Conservation (phyloP, 2,113 vertebrate genomes). For the Scomber colias region DNA sequence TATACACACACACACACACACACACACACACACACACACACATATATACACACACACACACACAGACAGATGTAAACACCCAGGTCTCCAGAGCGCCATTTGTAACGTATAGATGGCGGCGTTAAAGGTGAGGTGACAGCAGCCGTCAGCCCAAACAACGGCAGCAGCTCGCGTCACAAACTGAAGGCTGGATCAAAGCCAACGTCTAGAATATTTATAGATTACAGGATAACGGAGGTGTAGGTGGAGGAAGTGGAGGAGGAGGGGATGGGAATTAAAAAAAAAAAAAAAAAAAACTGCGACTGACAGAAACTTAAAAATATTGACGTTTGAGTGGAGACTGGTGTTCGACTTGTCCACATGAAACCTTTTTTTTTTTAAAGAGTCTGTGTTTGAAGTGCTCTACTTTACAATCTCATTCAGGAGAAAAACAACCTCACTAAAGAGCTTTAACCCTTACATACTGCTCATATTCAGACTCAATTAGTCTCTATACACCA, state of each 20-base stretch:
- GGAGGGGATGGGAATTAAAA: neutral
- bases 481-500: too few species aligned
- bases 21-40: neutral
- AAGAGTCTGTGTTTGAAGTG: constrained; percentile 35
- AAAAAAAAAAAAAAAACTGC: neutral
- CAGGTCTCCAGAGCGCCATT: constrained; percentile 40
- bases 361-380: neutral
- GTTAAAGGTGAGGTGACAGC: constrained; percentile 70
- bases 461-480: too few species aligned
- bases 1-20: constrained; percentile 8
- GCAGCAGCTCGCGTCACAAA: constrained; percentile 48
- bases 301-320: constrained; percentile 48
- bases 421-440: neutral
- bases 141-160: constrained; percentile 48
- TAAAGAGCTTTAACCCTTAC: neutral
- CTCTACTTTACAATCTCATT: constrained; percentile 24
- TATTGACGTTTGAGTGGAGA: constrained; percentile 33
- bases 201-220: constrained; percentile 76
- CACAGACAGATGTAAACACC: constrained; percentile 48
- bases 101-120: constrained; percentile 39
- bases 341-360: constrained; percentile 14
- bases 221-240: constrained; percentile 52
- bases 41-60: neutral
- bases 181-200: constrained; percentile 70
- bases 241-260: neutral